Conservation (phyloP, 2,888 invertebrate genomes). For the Synergus gifuensis region DNA sequence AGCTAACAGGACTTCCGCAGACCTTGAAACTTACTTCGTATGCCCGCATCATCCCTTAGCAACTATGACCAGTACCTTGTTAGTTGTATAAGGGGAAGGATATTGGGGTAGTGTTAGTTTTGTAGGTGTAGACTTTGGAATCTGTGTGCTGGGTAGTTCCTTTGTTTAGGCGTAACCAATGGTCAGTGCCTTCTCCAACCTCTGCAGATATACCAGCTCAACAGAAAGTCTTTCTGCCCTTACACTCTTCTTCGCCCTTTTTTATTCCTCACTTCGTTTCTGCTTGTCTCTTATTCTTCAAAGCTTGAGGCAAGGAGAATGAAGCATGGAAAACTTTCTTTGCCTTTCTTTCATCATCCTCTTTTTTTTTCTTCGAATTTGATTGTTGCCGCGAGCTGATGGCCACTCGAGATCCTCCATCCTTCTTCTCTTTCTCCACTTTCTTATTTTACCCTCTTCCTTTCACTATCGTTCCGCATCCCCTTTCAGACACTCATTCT, state of each 20-base stretch:
- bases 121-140: constrained; percentile 40
- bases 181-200: constrained; percentile 47
- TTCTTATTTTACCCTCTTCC: constrained; percentile 39
- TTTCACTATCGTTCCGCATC: constrained; percentile 34
- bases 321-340: constrained; percentile 62
- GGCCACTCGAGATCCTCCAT: constrained; percentile 54
- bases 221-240: constrained; percentile 41
- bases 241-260: constrained; percentile 51
- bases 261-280: constrained; percentile 49
- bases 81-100: constrained; percentile 49
- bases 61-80: constrained; percentile 48
- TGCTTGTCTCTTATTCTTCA: constrained; percentile 15
- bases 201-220: constrained; percentile 36
- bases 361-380: constrained; percentile 60
- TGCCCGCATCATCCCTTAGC: constrained; percentile 58
- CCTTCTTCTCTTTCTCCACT: constrained; percentile 34
- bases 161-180: constrained; percentile 55
- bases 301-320: constrained; percentile 53
- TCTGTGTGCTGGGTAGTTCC: constrained; percentile 44
- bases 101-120: constrained; percentile 54
- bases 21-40: constrained; percentile 46
- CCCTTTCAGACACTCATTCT: constrained; percentile 20
- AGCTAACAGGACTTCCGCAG: constrained; percentile 47
- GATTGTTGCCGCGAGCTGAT: constrained; percentile 63
- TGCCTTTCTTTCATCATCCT: constrained; percentile 44